A percentile compares a stretch with the other conserved stretches of the same genome.
These are phyloP conservation scores for Hedychridium roseum DNA, from an alignment of 2,888 invertebrate genomes.

Conservation along the genomic window DNA sequence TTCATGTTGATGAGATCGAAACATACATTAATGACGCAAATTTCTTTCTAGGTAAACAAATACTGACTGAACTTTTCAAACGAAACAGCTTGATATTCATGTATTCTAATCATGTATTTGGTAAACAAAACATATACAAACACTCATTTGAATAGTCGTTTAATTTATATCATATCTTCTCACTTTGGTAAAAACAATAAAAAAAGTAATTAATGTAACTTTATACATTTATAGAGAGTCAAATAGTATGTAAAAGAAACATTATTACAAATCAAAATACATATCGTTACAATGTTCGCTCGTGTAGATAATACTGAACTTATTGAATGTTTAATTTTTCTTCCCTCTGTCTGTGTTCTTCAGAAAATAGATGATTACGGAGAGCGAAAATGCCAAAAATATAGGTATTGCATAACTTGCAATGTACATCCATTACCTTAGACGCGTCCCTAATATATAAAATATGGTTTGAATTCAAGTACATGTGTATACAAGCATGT, in stretches of 20 bases:
- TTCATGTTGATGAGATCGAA: too few relatives aligned
- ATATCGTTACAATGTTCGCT: neutral
- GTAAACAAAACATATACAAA: too few relatives aligned
- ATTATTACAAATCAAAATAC: neutral
- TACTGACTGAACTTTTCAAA: too few relatives aligned
- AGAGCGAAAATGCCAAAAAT: constrained; percentile 64
- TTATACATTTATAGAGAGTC: neutral
- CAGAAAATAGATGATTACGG: constrained; percentile 67
- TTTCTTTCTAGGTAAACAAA: too few relatives aligned
- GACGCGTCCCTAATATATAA: constrained; percentile 15
- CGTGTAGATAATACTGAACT: neutral
- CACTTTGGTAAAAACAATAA: neutral
- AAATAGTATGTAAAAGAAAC: neutral
- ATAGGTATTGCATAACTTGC: constrained; percentile 65
- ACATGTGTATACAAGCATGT: too few relatives aligned
- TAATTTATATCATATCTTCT: too few relatives aligned
- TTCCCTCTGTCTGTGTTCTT: constrained; percentile 64
- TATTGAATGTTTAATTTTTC: constrained; percentile 54
- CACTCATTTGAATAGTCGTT: too few relatives aligned
- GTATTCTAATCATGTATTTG: too few relatives aligned
- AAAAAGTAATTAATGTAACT: neutral
- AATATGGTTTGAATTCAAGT: neutral
- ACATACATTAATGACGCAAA: too few relatives aligned
- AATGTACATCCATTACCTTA: constrained; percentile 55
- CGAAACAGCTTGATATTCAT: too few relatives aligned